A percentile compares a stretch with the other conserved stretches of the same genome.
Evolutionary conservation across 2,888 invertebrate genomes (phyloP).

Genomic region (Scaptomyza reducta): DNA sequence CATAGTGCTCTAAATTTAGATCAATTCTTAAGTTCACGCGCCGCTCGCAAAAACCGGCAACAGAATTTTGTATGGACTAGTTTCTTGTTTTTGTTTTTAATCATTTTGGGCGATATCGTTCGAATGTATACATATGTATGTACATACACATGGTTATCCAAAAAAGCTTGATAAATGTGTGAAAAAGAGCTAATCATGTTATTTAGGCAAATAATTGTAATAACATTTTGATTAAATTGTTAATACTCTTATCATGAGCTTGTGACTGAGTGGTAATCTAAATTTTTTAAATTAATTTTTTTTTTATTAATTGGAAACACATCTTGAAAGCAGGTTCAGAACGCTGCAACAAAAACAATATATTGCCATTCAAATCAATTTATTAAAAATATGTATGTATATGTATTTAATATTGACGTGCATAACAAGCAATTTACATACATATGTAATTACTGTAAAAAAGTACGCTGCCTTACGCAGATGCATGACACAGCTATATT

Average conservation of each 20-base stretch:
- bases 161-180: background rate
- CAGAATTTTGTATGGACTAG: constrained; percentile 48
- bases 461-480: constrained; percentile 10
- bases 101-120: constrained; percentile 43
- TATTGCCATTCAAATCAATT: constrained; percentile 6
- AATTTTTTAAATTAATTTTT: no score
- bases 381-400: background rate
- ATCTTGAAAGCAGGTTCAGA: background rate
- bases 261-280: background rate
- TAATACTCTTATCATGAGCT: constrained; percentile 17
- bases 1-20: constrained; percentile 57
- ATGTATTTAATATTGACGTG: background rate
- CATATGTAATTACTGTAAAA: background rate
- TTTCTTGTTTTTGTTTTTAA: constrained; percentile 7
- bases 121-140: background rate
- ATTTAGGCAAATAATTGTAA: constrained; percentile 12
- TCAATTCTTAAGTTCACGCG: constrained; percentile 40
- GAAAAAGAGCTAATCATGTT: background rate
- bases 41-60: constrained; percentile 21
- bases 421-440: background rate
- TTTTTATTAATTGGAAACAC: no score
- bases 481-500: background rate
- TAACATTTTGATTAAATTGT: background rate
- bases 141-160: background rate
- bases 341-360: constrained; percentile 30